phyloP scores from a whole-genome alignment of 2,888 invertebrate genomes.

The Micropterix aruncella region DNA sequence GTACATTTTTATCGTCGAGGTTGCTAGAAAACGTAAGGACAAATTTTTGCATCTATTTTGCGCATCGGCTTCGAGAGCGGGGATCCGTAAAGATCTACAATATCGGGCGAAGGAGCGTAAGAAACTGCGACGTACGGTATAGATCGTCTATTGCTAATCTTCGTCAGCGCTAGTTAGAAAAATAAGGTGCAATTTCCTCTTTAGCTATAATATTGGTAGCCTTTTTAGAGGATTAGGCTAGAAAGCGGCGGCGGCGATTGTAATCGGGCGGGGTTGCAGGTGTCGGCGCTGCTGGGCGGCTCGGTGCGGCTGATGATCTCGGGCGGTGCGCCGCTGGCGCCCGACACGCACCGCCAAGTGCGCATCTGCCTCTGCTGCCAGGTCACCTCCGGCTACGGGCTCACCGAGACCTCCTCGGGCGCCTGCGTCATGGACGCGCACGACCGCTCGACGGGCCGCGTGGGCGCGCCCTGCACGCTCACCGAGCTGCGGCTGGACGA shows the following conservation, averaged over 20 bases:
- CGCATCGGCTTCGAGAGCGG: not conserved
- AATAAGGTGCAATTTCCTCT: not conserved
- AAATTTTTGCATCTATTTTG: not conserved
- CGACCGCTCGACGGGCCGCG: constrained; percentile 67
- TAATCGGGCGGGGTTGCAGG: constrained; percentile 32
- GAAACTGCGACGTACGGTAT: too few species aligned
- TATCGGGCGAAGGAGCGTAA: too few species aligned
- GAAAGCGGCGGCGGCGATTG: constrained; percentile 7
- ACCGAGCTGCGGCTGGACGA: constrained; percentile 75
- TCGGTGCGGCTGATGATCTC: constrained; percentile 74
- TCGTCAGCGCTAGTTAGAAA: not conserved
- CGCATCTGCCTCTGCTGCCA: constrained; percentile 82
- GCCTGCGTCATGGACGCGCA: constrained; percentile 67
- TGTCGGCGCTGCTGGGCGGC: constrained; percentile 74
- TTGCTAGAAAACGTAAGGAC: too few species aligned
- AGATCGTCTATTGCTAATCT: not conserved
- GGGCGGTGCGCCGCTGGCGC: constrained; percentile 91
- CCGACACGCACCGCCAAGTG: constrained; percentile 91
- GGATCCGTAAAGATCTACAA: not conserved
- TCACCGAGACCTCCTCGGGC: constrained; percentile 93
- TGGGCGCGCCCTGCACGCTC: constrained; percentile 77
- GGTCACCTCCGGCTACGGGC: constrained; percentile 88
- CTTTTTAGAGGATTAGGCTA: not conserved
- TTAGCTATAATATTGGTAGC: not conserved
- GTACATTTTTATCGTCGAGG: too few species aligned